Base-by-base conservation (phyloP, 2,888 invertebrate genomes). In the Caenorhabditis uteleia region DNA sequence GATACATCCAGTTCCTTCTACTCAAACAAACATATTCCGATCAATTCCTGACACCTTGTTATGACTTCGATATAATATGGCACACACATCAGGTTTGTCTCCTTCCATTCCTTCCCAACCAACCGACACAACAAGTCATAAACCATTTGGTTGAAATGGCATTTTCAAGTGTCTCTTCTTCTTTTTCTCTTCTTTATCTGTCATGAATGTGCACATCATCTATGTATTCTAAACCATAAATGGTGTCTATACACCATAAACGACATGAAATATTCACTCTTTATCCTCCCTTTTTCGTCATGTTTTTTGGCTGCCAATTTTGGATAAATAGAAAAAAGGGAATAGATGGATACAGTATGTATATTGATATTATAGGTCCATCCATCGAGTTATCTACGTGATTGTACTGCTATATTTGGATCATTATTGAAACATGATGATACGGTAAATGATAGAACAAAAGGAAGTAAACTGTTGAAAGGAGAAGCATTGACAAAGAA, bases 11-110 rank as follows among this genome's bases (percentile, higher is more conserved):
- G 72, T 85, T 84, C 70, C 71, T 86, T 20, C 82, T 82, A 60
- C 71, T 86, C 49, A 86, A 86, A 73, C 81, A 84, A 55, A 83
- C 83, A 33, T 84, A 86, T 72, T 82, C 84, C 3, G 82, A 80
- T 29, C 80, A 84, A 56, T 85, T 86, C 69, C 75, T 86, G 29
- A 86, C 86, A 18, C 86, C 86, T 1, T 86, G 86, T 72, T 86
- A 86, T 66, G 86, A 86, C 71, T 85, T 85, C 65, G 86, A 86
- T 70, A 74, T 86, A 26, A 79, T 85, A 4, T 86, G 86, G 86
- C 86, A 86, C 70, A 78, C 85, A 1, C 86, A 86, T 76, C 85
- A 86, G 78, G 83, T 86, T 36, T 21, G 14, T n/a, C n/a, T n/a
- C n/a, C n/a, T n/a, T n/a, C n/a, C n/a, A n/a, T n/a, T n/a, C n/a